A percentile compares a stretch with the other conserved stretches of the same genome.
Evolutionary conservation across 1,140 invertebrate species (phyloP).

Genomic region (Formica selysi): DNA sequence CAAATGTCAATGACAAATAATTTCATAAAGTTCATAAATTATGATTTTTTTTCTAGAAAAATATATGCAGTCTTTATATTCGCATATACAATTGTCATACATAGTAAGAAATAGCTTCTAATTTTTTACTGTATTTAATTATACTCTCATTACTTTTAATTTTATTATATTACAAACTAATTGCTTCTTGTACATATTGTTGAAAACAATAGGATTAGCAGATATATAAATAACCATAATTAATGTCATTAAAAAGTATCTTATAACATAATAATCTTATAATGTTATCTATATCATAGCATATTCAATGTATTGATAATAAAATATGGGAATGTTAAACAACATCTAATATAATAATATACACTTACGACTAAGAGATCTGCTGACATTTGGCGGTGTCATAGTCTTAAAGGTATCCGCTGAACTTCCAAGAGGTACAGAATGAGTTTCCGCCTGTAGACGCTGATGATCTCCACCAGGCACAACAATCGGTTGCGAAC

Average conservation of each 20-base stretch:
- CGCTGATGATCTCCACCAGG: conserved; percentile 81
- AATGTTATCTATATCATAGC: background rate
- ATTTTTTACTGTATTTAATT: background rate
- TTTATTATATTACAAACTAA: conserved; percentile 7
- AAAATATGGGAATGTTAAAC: conserved; percentile 20
- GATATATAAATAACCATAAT: conserved; percentile 4
- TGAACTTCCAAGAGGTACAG: conserved; percentile 77
- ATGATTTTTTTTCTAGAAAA: background rate
- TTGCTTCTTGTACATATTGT: background rate
- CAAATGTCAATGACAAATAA: conserved; percentile 58
- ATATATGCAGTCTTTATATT: background rate
- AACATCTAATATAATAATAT: conserved; percentile 13
- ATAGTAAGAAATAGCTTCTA: background rate
- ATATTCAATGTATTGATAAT: background rate
- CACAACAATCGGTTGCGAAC: conserved; percentile 84
- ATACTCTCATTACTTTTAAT: background rate
- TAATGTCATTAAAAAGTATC: background rate
- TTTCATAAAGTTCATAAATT: background rate
- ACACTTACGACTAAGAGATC: conserved; percentile 81
- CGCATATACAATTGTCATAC: background rate
- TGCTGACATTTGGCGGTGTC: conserved; percentile 83
- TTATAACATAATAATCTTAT: conserved; percentile 8
- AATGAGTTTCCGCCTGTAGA: conserved; percentile 79
- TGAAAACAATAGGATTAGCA: background rate
- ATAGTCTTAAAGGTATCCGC: conserved; percentile 80